Base-by-base conservation (phyloP, 2,888 invertebrate species). In the Drosophila robusta region DNA sequence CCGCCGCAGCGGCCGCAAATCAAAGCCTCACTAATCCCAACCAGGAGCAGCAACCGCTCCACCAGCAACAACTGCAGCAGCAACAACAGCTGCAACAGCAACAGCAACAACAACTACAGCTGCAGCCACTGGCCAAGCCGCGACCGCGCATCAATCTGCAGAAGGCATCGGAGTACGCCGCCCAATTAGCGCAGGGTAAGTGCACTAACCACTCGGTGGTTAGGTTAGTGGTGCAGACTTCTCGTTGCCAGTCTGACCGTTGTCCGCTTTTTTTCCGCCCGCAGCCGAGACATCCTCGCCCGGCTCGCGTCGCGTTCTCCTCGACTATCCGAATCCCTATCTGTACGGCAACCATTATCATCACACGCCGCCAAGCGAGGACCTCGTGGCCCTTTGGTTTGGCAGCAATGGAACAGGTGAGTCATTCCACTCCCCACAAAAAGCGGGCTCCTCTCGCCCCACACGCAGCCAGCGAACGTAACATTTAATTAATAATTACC, bases 341-440 rank as follows among this genome's bases (percentile, higher is more conserved):
- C 75, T 92, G 56, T 92, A 92, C 80, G 90, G 92, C 45, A 92
- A 92, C 80, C 92, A 90, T 72, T 93, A 93, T 92, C 82, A 82
- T 38, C 93, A 92, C 75, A 90, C 92, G 82, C 93, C 95, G 85
- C 95, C 95, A 90, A 95, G 95, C 91, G 96, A 96, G 93, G 96
- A 96, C 91, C 93, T 96, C 90, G 95, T 96, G 91, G 95, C 95
- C 79, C 93, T 95, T 80, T 96, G 95, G 94, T 95, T 96, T 91
- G 94, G 95, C 83, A 94, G 95, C 90, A 93, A 94, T 90, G 94
- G 92, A 70, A 91, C 94, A 92, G 94, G 94, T 94, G 92, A 93
- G 93, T 92, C 86, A 16, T n/a, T 32, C 18, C 16, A 44, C 29
- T 18, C 5, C 12, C 2, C 14, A 8, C 0, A 9, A 29, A n/a